These are phyloP conservation scores for Bufo bufo DNA, from an alignment of 2,113 vertebrate genomes.

Conservation along the genomic window DNA sequence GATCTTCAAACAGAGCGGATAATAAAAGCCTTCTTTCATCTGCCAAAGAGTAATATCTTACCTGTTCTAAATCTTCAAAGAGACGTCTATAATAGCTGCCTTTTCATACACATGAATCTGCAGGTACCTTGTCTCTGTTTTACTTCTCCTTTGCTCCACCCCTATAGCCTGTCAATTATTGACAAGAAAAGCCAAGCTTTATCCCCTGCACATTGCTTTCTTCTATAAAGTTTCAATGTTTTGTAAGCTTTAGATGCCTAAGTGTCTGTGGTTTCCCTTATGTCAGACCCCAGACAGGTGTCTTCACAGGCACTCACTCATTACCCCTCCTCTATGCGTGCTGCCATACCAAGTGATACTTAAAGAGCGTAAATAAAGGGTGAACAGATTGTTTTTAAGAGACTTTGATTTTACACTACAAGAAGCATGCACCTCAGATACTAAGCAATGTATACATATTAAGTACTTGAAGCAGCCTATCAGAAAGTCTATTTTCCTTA, in stretches of 20 bases:
- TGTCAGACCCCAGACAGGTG: conserved; percentile 32
- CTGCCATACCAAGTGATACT: conserved; percentile 21
- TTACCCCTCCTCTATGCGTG: conserved; percentile 20
- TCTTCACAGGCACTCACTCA: conserved; percentile 5
- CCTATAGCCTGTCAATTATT: conserved; percentile 52
- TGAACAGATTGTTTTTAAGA: not conserved
- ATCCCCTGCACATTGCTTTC: conserved; percentile 35
- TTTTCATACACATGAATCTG: conserved; percentile 67
- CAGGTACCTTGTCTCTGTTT: conserved; percentile 68
- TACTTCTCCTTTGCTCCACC: conserved; percentile 53
- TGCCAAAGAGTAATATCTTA: conserved; percentile 56
- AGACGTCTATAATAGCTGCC: conserved; percentile 51
- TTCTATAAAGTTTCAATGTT: conserved; percentile 36
- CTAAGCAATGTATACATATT: not conserved
- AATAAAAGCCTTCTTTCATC: conserved; percentile 71
- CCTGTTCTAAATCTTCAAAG: conserved; percentile 59
- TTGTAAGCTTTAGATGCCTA: conserved; percentile 38
- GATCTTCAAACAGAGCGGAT: conserved; percentile 69
- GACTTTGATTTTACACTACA: not conserved
- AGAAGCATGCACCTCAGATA: not conserved
- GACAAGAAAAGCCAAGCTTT: conserved; percentile 64
- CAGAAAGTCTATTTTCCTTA: no score
- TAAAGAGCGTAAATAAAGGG: not conserved
- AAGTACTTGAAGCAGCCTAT: no score
- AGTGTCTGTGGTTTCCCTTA: conserved; percentile 50